Conservation (phyloP, 1,140 invertebrate species). For the Saccostrea echinata region DNA sequence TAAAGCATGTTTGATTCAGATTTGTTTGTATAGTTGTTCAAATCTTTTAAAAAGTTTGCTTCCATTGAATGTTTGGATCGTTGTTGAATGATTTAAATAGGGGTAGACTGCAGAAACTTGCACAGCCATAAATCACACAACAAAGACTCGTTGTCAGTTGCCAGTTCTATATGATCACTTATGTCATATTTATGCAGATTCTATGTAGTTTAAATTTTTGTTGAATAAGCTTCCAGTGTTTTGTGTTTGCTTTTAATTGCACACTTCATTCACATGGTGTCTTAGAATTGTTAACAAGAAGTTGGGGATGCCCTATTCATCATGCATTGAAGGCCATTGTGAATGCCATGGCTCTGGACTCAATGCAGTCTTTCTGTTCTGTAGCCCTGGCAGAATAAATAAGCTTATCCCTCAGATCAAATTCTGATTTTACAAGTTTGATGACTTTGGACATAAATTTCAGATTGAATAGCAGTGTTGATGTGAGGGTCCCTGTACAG, state of each 20-base stretch:
- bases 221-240: neutral
- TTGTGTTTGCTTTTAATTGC: neutral
- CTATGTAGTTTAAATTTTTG: neutral
- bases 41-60: no score
- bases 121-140: neutral
- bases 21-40: no score
- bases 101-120: neutral
- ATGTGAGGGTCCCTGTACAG: neutral
- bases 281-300: neutral
- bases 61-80: no score
- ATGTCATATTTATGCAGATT: slow-evolving; percentile 7
- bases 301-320: neutral
- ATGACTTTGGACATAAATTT: neutral
- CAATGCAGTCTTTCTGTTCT: slow-evolving; percentile 18
- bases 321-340: neutral
- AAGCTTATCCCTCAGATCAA: neutral
- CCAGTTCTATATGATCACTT: neutral
- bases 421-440: slow-evolving; percentile 18
- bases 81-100: no score
- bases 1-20: no score
- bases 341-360: neutral
- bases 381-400: slow-evolving; percentile 4
- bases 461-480: neutral
- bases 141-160: neutral
- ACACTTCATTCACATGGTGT: neutral